Conservation (phyloP, 2,888 invertebrate species). For the Pristionchus arcanus region DNA sequence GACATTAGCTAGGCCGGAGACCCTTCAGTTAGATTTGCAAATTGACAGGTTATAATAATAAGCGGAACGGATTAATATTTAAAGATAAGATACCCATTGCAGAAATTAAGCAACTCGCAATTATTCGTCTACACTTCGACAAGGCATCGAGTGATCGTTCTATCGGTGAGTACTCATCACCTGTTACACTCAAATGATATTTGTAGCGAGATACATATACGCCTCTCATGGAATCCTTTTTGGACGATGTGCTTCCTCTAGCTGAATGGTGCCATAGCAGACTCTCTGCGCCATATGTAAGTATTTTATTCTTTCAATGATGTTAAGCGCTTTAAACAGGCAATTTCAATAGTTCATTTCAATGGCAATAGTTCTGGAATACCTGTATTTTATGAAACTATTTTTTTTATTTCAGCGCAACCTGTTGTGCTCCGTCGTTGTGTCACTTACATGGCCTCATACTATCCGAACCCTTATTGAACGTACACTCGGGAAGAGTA, state of each 20-base stretch:
- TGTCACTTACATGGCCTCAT: conserved; percentile 39
- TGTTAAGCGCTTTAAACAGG: not conserved
- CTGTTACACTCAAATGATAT: not conserved
- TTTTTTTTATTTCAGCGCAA: conserved; percentile 15
- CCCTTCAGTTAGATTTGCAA: too few relatives aligned
- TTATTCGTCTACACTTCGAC: not conserved
- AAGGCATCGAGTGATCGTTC: not conserved
- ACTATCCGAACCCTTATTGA: conserved; percentile 21
- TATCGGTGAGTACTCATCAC: not conserved
- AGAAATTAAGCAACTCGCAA: not conserved
- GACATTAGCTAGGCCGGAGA: too few relatives aligned
- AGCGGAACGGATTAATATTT: too few relatives aligned
- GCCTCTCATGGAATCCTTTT: conserved; percentile 19
- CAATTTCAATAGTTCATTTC: not conserved
- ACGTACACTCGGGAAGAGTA: conserved; percentile 41
- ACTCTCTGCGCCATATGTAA: not conserved
- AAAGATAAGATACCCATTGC: not conserved
- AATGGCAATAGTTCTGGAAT: too few relatives aligned
- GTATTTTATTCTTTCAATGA: too few relatives aligned
- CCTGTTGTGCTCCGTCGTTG: conserved; percentile 24
- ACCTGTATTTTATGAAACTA: not conserved
- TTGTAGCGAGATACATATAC: conserved; percentile 22
- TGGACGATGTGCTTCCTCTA: not conserved
- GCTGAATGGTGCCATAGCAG: not conserved
- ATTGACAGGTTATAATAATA: too few relatives aligned